phyloP scores from a whole-genome alignment of 2,797 vertebrate genomes.

The Pseudopleuronectes americanus region DNA sequence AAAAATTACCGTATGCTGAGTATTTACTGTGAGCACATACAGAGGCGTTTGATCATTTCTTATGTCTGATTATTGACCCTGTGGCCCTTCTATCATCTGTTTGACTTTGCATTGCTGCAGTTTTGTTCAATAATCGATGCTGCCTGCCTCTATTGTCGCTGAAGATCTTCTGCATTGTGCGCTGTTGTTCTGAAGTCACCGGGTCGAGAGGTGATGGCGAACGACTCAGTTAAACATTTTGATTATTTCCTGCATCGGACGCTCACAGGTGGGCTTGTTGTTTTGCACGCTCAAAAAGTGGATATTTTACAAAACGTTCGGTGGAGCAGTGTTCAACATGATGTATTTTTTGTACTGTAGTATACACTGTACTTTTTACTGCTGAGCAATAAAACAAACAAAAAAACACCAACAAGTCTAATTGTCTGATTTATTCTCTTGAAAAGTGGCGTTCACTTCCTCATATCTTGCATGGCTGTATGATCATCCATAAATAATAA shows the following conservation, averaged over 20 bases:
- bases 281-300: constrained; percentile 77
- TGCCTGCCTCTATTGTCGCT: constrained; percentile 71
- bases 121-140: constrained; percentile 72
- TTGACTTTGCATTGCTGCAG: constrained; percentile 70
- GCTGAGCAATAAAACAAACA: constrained; percentile 86
- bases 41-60: constrained; percentile 53
- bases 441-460: not conserved
- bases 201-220: constrained; percentile 42
- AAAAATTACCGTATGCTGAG: constrained; percentile 65
- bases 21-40: constrained; percentile 76
- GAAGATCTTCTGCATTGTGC: constrained; percentile 59
- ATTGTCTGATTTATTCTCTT: constrained; percentile 30
- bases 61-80: constrained; percentile 53
- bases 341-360: constrained; percentile 86
- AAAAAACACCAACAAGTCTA: constrained; percentile 39
- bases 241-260: constrained; percentile 64
- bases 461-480: not conserved
- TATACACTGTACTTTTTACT: constrained; percentile 89
- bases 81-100: constrained; percentile 69
- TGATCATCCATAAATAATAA: not conserved
- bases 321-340: constrained; percentile 79
- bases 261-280: constrained; percentile 73
- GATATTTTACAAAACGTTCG: constrained; percentile 75
- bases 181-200: constrained; percentile 50
- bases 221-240: constrained; percentile 47